Conservation (phyloP, 2,797 vertebrate species). For the Clarias fuscus region DNA sequence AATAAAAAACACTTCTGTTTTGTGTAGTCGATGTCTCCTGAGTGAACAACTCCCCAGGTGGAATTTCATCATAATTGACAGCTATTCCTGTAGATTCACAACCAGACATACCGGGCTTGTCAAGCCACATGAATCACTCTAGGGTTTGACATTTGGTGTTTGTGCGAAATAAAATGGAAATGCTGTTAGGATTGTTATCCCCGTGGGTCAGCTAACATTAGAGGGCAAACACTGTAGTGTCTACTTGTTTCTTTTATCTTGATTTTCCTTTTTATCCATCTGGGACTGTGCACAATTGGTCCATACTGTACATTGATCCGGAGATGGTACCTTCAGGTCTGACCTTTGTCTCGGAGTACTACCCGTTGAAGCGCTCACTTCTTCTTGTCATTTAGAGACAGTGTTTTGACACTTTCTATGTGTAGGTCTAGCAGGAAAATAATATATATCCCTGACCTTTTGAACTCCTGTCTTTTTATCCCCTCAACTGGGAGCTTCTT, state of each 20-base stretch:
- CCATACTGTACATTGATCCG: slow-evolving; percentile 69
- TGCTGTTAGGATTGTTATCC: slow-evolving; percentile 58
- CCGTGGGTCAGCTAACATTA: slow-evolving; percentile 68
- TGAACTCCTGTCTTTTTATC: slow-evolving; percentile 68
- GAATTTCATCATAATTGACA: slow-evolving; percentile 79
- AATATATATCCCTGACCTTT: slow-evolving; percentile 74
- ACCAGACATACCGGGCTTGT: slow-evolving; percentile 55
- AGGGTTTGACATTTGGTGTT: slow-evolving; percentile 51
- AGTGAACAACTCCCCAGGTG: slow-evolving; percentile 66
- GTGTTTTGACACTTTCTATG: slow-evolving; percentile 71
- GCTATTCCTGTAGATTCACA: slow-evolving; percentile 72
- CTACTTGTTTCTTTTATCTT: slow-evolving; percentile 38
- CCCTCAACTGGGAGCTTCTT: slow-evolving; percentile 69
- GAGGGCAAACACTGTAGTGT: slow-evolving; percentile 43
- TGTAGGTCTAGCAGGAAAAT: slow-evolving; percentile 69
- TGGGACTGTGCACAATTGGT: slow-evolving; percentile 54
- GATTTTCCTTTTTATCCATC: slow-evolving; percentile 42
- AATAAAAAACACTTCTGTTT: slow-evolving; percentile 45
- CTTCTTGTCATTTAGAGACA: slow-evolving; percentile 76
- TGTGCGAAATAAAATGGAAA: slow-evolving; percentile 19
- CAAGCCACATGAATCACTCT: slow-evolving; percentile 54
- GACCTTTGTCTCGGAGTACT: slow-evolving; percentile 73
- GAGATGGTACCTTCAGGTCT: slow-evolving; percentile 68
- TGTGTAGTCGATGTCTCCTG: slow-evolving; percentile 59
- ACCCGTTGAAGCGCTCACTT: slow-evolving; percentile 63